Evolutionary conservation across 1,140 invertebrate species (phyloP), one percentile per base, ranked within the genome.

Genomic region (Latrodectus geometricus): DNA sequence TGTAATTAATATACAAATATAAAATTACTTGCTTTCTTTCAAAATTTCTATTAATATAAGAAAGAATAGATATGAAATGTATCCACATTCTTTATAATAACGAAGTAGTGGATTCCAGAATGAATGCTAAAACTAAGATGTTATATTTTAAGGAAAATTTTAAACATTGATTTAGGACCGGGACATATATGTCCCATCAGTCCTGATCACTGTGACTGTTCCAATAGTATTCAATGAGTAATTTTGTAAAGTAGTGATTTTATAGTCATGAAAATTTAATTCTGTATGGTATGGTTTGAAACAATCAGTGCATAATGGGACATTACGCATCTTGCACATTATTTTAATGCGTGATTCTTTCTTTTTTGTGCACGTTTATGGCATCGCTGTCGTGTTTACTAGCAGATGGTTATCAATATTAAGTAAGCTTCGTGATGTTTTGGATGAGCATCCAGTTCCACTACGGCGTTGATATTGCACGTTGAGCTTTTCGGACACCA

Each of bases 391-490:
- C 87, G 70, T 68, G 76, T 82, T n/a, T 83, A 79, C 54, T 23
- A 88, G 80, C 48, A 89, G 48, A 76, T 89, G 88, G 72, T 88
- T 84, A 70, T 79, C 87, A 54, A 89, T 78, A 83, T 88, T 89
- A 14, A 80, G 48, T 66, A n/a, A n/a, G n/a, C n/a, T n/a, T n/a
- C n/a, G n/a, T n/a, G n/a, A n/a, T n/a, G n/a, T n/a, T n/a, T n/a
- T 88, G 83, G 88, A 81, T 68, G 73, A 65, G 17, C 86, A n/a
- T 54, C 88, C 88, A 23, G 56, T 72, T 15, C 21, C 87, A 70
- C 21, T 68, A 56, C 56, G 83, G 15, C 88, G 68, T 79, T 84
- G 82, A 17, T 66, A 21, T 15, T 87, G 48, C 7, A 73, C 65
- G 23, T 49, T 83, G 83, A 23, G 17, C 61, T 73, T n/a, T n/a